Base-by-base conservation (phyloP, 2,797 vertebrate genomes). In the Coreius guichenoti region DNA sequence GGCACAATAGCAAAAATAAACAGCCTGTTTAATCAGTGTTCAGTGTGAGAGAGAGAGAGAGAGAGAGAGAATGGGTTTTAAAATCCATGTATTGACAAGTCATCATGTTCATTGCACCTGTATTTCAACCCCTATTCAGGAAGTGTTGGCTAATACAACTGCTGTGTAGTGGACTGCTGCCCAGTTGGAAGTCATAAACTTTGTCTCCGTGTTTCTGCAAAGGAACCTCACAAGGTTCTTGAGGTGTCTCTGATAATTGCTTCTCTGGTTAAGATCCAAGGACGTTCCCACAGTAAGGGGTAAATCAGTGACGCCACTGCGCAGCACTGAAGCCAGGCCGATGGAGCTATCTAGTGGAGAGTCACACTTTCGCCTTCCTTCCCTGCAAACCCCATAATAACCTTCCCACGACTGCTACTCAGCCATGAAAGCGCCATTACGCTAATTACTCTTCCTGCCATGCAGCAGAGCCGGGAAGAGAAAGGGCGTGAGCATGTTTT, bases 381-480 rank as follows among this genome's bases (percentile, higher is more conserved):
- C 21, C 72, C 29, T 45, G 4, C 58, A 51, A 5, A 78, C 45
- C 19, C 74, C 8, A 31, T 81, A 39, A n/a, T 61, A 56, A 75
- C 82, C 80, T 77, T 73, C 43, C 84, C 61, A 86, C 13, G 51
- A 16, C 77, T 84, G 68, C 78, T 80, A 19, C 79, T 45, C 54
- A 80, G 58, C 87, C 56, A 81, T 80, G 77, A 89, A 69, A 89
- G 45, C 69, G 56, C 80, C 85, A 83, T 90, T 90, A 90, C 58
- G 45, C 78, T 89, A 89, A 91, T 91, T 87, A 90, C 80, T 61
- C 70, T 21, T 77, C 70, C 80, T n/a, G 83, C 80, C 65, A 79
- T 87, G 87, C 86, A 86, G 70, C 75, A 79, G 81, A 72, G 75
- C 31, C 61, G 17, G 43, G 21, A 67, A 78, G 45, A 86, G 47